A percentile compares a stretch with the other conserved stretches of the same genome.
phyloP scores from a whole-genome alignment of 2,113 vertebrate species.

The Cyphomyrus discorhynchus region DNA sequence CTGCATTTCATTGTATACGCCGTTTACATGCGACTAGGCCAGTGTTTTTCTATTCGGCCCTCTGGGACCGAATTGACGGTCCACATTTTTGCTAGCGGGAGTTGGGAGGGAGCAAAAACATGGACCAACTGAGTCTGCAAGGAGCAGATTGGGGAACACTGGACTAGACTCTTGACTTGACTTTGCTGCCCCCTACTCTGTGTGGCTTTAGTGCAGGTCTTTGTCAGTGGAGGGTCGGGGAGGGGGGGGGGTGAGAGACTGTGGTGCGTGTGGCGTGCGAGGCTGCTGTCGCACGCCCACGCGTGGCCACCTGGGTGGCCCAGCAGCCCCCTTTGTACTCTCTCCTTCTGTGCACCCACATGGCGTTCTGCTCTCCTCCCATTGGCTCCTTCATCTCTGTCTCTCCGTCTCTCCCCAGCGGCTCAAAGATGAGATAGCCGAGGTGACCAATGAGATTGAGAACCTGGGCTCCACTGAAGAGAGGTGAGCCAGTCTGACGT shows the following conservation, averaged over 20 bases:
- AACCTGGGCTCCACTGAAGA: conserved; percentile 90
- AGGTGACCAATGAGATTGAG: conserved; percentile 95
- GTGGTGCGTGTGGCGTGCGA: neutral
- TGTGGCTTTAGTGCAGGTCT: neutral
- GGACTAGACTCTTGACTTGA: neutral
- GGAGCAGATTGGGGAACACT: neutral
- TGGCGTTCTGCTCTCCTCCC: neutral
- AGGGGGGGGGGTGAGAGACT: neutral
- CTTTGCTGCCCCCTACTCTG: neutral
- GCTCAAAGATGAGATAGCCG: conserved; percentile 97
- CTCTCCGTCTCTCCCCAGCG: conserved; percentile 55
- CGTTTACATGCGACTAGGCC: neutral
- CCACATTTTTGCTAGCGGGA: neutral
- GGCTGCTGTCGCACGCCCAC: neutral
- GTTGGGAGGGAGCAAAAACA: neutral
- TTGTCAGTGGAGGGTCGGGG: neutral
- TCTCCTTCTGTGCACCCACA: neutral
- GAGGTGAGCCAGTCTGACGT: conserved; percentile 61
- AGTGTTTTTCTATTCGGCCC: neutral
- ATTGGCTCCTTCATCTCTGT: neutral
- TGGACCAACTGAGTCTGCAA: neutral
- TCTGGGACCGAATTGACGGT: neutral
- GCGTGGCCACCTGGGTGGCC: neutral
- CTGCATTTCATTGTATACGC: neutral
- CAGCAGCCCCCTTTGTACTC: neutral